Evolutionary conservation across 2,797 vertebrate genomes (phyloP).

Genomic region (Eremophila alpestris): DNA sequence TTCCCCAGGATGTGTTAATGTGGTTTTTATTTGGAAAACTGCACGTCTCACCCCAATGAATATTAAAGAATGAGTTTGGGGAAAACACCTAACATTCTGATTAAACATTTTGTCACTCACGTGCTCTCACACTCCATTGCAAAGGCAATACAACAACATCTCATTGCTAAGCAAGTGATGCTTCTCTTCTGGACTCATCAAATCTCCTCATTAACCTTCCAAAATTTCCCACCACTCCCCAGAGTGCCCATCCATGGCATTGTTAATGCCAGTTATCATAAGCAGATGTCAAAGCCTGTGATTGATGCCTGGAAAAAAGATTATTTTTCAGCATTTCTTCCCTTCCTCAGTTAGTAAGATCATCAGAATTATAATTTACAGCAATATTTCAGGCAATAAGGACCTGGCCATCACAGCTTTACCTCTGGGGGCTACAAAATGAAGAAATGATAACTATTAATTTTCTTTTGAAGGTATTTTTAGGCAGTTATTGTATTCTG

Average conservation of each 20-base stretch:
- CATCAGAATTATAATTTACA: not conserved
- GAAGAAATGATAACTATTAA: not conserved
- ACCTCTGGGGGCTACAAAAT: not conserved
- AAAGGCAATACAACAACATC: not conserved
- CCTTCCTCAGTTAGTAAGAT: not conserved
- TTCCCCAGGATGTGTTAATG: not conserved
- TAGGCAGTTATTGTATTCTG: not conserved
- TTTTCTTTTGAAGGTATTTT: not conserved
- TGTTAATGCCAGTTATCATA: not conserved
- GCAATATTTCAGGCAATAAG: not conserved
- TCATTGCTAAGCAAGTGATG: not conserved
- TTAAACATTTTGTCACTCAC: conserved; percentile 8
- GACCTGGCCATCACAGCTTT: not conserved
- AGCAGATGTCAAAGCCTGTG: not conserved
- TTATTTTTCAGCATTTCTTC: not conserved
- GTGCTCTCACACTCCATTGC: not conserved
- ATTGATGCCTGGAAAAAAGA: not conserved
- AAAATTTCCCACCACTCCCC: not conserved
- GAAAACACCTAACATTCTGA: not conserved
- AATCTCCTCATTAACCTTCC: not conserved
- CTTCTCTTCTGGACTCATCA: not conserved
- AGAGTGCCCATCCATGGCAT: not conserved
- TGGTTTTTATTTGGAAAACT: conserved; percentile 27
- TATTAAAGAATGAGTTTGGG: not conserved
- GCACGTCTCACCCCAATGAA: not conserved